Evolutionary conservation across 2,797 vertebrate species (phyloP).

Genomic region (Helarctos malayanus): DNA sequence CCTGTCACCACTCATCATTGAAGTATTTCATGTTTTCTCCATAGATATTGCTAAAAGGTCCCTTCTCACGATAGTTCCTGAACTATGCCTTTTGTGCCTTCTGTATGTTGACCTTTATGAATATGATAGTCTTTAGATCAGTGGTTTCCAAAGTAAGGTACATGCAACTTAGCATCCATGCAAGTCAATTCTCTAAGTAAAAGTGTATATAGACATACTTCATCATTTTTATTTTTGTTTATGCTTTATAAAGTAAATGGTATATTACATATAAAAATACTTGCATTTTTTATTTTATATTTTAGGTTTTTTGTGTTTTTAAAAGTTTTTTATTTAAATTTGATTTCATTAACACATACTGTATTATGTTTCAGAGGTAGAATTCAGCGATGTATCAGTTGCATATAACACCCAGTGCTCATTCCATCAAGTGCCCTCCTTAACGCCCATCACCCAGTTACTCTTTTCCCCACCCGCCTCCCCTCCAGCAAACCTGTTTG

Average conservation of each 20-base stretch:
- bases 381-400: neutral
- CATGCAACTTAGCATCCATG: neutral
- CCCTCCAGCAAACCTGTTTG: neutral
- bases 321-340: neutral
- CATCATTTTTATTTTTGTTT: neutral
- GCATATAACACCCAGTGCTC: neutral
- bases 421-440: neutral
- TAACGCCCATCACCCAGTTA: neutral
- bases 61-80: neutral
- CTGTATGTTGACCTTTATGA: neutral
- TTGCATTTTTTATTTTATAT: neutral
- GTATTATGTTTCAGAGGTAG: neutral
- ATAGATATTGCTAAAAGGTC: neutral
- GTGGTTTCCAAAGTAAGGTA: neutral
- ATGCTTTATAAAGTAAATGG: neutral
- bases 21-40: neutral
- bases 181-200: constrained; percentile 8
- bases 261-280: constrained; percentile 1
- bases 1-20: neutral
- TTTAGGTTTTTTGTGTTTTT: neutral
- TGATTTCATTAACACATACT: neutral
- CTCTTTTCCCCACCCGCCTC: neutral
- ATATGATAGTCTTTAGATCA: neutral
- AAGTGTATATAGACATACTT: neutral
- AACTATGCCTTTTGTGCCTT: neutral